A percentile compares a stretch with the other conserved stretches of the same genome.
Evolutionary conservation across 2,113 vertebrate genomes (phyloP).

Genomic region (Murina feae): DNA sequence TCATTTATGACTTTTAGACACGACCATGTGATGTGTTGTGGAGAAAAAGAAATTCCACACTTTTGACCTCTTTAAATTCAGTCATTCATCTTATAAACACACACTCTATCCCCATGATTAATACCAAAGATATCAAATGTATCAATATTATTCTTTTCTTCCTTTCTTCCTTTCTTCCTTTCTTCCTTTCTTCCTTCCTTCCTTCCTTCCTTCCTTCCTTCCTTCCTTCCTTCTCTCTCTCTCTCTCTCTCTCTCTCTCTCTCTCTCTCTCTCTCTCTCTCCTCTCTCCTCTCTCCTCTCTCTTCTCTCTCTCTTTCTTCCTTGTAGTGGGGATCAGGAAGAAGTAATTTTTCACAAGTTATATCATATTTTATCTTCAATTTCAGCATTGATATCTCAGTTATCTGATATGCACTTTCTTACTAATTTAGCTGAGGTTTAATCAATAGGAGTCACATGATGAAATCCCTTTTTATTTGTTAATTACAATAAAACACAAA

Average conservation of each 20-base stretch:
- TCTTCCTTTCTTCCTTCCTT: background rate
- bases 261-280: background rate
- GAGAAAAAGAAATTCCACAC: background rate
- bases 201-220: background rate
- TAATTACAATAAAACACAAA: background rate
- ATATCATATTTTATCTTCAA: background rate
- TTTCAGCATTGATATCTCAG: conserved; percentile 37
- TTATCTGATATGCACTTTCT: conserved; percentile 38
- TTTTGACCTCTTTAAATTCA: conserved; percentile 4
- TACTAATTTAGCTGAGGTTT: conserved; percentile 44
- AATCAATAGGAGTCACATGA: conserved; percentile 25
- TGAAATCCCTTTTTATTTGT: conserved; percentile 37
- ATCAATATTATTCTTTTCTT: background rate
- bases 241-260: background rate
- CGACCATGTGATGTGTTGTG: background rate
- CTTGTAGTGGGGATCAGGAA: background rate
- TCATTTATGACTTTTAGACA: background rate
- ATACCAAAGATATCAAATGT: background rate
- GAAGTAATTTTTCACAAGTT: background rate
- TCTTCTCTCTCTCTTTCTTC: background rate
- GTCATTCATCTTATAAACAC: background rate
- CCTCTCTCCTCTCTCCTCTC: background rate
- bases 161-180: background rate
- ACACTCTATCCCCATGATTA: background rate
- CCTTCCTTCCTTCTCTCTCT: too few species aligned